These are phyloP conservation scores for Cephus sareptanus DNA, from an alignment of 2,888 invertebrate species.

Conservation along the genomic window DNA sequence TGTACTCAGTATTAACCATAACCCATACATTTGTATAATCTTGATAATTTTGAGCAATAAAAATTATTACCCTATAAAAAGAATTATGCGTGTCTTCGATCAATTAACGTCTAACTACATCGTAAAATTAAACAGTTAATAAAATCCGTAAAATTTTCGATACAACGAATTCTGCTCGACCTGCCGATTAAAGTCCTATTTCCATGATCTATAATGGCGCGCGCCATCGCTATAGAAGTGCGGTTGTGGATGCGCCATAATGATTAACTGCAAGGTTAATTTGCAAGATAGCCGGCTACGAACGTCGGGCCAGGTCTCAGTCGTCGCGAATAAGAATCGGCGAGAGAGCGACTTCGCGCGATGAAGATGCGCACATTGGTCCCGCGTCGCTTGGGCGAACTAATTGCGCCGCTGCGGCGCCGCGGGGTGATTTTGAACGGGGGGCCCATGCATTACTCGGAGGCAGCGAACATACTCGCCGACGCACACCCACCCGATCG, in stretches of 20 bases:
- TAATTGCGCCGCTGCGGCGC: constrained; percentile 30
- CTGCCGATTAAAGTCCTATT: not conserved
- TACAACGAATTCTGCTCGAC: not conserved
- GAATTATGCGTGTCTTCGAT: not conserved
- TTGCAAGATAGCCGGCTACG: constrained; percentile 22
- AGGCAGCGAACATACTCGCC: constrained; percentile 5
- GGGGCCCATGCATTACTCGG: constrained; percentile 30
- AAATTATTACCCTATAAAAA: not conserved
- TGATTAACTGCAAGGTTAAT: constrained; percentile 47
- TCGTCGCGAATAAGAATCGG: constrained; percentile 21
- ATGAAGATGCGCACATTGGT: constrained; percentile 32
- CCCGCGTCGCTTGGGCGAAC: constrained; percentile 28
- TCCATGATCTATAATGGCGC: not conserved
- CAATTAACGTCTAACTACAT: not conserved
- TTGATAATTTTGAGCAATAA: not conserved
- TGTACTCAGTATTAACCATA: not conserved
- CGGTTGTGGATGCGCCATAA: constrained; percentile 2
- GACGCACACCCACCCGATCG: not conserved
- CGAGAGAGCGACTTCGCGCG: constrained; percentile 13
- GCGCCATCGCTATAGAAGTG: not conserved
- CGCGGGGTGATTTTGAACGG: constrained; percentile 34
- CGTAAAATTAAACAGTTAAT: not conserved
- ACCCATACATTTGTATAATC: not conserved
- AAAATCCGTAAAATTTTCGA: not conserved
- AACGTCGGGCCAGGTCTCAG: constrained; percentile 14